Evolutionary conservation across 2,113 vertebrate species (phyloP).

Genomic region (Oceanodroma tethys): DNA sequence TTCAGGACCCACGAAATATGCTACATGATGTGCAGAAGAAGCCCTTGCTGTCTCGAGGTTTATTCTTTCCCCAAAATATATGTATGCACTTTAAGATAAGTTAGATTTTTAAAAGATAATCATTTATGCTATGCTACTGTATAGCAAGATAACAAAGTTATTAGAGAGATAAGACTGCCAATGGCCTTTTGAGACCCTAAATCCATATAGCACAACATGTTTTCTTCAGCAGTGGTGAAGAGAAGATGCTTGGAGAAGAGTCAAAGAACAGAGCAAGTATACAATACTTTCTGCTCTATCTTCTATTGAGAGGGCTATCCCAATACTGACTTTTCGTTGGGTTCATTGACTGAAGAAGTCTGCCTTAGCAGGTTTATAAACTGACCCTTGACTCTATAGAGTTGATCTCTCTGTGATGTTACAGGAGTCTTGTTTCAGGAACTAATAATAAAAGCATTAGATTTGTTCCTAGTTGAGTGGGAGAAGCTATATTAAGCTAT

Average conservation of each 20-base stretch:
- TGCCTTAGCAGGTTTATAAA: not conserved
- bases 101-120: not conserved
- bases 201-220: not conserved
- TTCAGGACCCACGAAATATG: not conserved
- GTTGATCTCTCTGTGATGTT: not conserved
- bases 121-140: not conserved
- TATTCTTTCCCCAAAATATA: not conserved
- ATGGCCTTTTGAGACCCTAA: not conserved
- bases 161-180: not conserved
- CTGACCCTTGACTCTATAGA: not conserved
- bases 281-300: not conserved
- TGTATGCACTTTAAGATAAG: not conserved
- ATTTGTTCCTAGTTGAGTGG: not conserved
- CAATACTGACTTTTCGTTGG: rapidly evolving
- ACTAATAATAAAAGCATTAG: not conserved
- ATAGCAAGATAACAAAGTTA: not conserved
- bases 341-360: not conserved
- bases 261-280: not conserved
- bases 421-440: not conserved
- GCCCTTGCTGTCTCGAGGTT: not conserved
- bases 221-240: not conserved
- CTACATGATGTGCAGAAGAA: not conserved
- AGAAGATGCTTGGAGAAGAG: not conserved
- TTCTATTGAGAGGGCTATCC: not conserved
- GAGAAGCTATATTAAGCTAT: not conserved